A percentile compares a stretch with the other conserved stretches of the same genome.
Evolutionary conservation across 2,888 invertebrate genomes (phyloP).

Genomic region (Meliscaeva auricollis): DNA sequence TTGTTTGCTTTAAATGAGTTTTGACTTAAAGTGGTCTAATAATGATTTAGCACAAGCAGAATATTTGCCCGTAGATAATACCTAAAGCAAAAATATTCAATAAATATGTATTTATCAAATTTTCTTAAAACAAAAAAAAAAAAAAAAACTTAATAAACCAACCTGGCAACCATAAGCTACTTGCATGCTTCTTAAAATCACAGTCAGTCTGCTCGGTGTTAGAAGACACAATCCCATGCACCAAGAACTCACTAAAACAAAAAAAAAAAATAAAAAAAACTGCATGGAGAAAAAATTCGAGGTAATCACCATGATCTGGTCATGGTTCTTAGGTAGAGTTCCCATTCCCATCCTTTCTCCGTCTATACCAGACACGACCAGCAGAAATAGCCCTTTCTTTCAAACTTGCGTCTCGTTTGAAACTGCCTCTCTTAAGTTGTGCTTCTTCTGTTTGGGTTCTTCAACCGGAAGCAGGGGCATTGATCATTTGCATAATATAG

Average conservation of each 20-base stretch:
- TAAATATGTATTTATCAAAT: no score
- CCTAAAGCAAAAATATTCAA: no score
- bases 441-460: constrained; percentile 40
- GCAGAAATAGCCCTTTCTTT: constrained; percentile 48
- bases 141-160: not conserved
- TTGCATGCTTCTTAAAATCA: constrained; percentile 22
- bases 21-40: no score
- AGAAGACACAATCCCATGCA: constrained; percentile 40
- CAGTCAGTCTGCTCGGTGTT: constrained; percentile 19
- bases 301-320: constrained; percentile 68
- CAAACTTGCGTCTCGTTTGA: not conserved
- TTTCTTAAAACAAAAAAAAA: not conserved
- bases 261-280: not conserved
- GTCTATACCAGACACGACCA: not conserved
- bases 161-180: constrained; percentile 3
- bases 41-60: no score
- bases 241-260: not conserved
- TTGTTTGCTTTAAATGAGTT: no score
- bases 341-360: constrained; percentile 20
- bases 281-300: constrained; percentile 39
- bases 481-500: constrained; percentile 73
- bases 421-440: constrained; percentile 21
- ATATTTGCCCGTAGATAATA: no score
- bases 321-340: constrained; percentile 58
- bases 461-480: constrained; percentile 71